Evolutionary conservation across 2,797 vertebrate species (phyloP), one percentile per base, ranked within the genome.

Genomic region (Sebastes itinus): DNA sequence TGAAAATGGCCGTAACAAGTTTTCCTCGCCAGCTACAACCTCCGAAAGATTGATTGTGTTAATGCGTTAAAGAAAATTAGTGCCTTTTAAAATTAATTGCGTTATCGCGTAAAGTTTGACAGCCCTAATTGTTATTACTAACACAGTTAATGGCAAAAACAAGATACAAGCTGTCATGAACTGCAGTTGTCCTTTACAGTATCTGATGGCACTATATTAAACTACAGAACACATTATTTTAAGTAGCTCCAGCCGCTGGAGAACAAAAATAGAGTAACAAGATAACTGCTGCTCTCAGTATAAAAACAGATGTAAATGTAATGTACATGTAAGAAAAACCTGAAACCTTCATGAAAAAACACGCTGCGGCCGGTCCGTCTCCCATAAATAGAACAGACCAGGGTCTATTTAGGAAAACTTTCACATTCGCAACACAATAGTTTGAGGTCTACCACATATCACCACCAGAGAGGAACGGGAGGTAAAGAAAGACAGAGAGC

Each of bases 391-490:
- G 91, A 89, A 80, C 27, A 80, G 70, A 89, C 85, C 77, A 76
- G 72, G 60, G 72, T 77, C 85, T 83, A 90, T 91, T 92, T 89
- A 76, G 81, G 83, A 93, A 89, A 91, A 90, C 89, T 82, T 93
- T 92, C 89, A 82, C 86, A 89, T 89, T 85, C 89, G 90, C 87
- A 92, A 92, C 82, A 91, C 90, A 92, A 93, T 92, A 86, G 88
- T 90, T 86, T 92, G 92, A 92, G 93, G 93, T 92, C 76, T 82
- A 93, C 93, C 92, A 81, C 93, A 93, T 69, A 81, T 90, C 80
- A 76, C 75, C 83, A 89, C 77, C 82, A 82, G 81, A 87, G 88
- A 90, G 83, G 75, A 89, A 78, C 66, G 60, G 35, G 76, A 81
- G 88, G 84, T 87, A 80, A 83, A 86, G 86, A 89, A 38, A 87